Base-by-base conservation (phyloP, 1,140 invertebrate genomes). In the Drosophila eugracilis region DNA sequence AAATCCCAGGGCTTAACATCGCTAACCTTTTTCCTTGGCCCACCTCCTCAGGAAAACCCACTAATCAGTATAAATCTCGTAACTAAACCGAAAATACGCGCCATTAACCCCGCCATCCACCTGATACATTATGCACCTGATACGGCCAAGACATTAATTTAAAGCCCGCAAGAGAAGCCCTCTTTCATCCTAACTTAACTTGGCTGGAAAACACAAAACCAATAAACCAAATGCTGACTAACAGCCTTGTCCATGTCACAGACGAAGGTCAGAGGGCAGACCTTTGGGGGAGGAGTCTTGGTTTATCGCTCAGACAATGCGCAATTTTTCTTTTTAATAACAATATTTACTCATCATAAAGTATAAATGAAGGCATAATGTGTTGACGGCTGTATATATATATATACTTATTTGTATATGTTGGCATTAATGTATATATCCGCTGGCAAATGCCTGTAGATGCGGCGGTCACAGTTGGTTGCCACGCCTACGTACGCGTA, bases 291-390 rank as follows among this genome's bases (percentile, higher is more conserved):
- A 9, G n/a, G 12, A 22, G 28, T 24, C 44, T 49, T 73, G 69
- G 48, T 74, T 74, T 65, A 74, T 74, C 41, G 50, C 59, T 65
- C 42, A 36, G 71, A 75, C 37, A 41, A 74, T 26, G 59, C 50
- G 45, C 59, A 75, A 74, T 74, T 75, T 75, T 75, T 75, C 59
- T 49, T 75, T 74, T 75, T 76, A 76, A 76, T 76, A 76, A 76
- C 60, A 76, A 76, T 76, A 76, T 76, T 76, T 76, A 69, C 74
- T 76, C 74, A 76, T 70, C 74, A 75, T 76, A 76, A 76, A 76
- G 63, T 49, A 76, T 76, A 76, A 76, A 76, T 76, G 74, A 74
- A 76, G 73, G 73, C 74, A 76, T 76, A 76, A 76, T 76, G 74
- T 76, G 72, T 69, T 70, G 72, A 76, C 71, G 62, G 58, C n/a